Evolutionary conservation across 2,113 vertebrate species (phyloP), one percentile per base, ranked within the genome.

Genomic region (Fulmarus glacialis): DNA sequence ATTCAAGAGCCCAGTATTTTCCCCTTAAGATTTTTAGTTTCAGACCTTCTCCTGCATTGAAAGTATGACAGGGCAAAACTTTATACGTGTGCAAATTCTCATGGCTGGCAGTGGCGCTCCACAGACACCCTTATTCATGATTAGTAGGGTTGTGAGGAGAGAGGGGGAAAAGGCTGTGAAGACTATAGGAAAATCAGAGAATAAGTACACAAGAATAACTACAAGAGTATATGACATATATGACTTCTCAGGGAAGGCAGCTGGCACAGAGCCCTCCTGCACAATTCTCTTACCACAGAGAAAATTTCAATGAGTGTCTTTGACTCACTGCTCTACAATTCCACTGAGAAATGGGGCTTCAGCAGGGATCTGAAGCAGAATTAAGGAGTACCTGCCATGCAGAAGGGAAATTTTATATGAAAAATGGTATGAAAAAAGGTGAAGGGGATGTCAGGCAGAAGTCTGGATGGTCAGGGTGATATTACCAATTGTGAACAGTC

Each of bases 141-240:
- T 34, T 75, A 66, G 34, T 34, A 87, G 34, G 11, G 42, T 24
- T n/a, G 16, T 48, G n/a, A 79, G 40, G 17, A 72, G 26, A 83
- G 90, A 60, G 23, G 11, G 4, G 15, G 23, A 9, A 70, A 90
- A 74, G 36, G 27, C 2, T 50, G 36, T 47, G 20, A 94, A 73
- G n/a, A 47, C 16, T 53, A 42, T 2, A 77, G 38, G 10, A 68
- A 86, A 93, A 74, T 52, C 38, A 87, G 42, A 71, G 11, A 88
- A 89, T n/a, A 62, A 38, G 4, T 30, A 78, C 24, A 32, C 9
- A 73, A 59, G 26, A 81, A 48, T 45, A 77, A 56, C 77, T 84
- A 32, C 29, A 38, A 27, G 17, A 32, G 5, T 36, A 14, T 60
- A 30, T 27, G 8, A 40, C 0, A 0, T 24, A 55, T 16, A 24